Evolutionary conservation across 2,113 vertebrate genomes (phyloP).

Genomic region (Nasalis larvatus): DNA sequence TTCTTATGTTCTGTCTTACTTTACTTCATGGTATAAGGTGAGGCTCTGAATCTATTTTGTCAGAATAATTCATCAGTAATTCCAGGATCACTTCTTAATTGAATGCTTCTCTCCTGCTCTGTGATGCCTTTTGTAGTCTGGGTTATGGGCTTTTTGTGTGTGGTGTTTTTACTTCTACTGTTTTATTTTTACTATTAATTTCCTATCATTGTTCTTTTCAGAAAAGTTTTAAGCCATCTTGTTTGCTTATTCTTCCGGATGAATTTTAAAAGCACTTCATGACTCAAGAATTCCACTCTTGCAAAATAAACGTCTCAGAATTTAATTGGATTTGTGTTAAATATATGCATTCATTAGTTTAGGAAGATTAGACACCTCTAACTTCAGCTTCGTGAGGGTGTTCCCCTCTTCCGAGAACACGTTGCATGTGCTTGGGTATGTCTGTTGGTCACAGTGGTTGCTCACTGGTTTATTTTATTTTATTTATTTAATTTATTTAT

Average conservation of each 20-base stretch:
- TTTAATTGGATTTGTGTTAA: neutral
- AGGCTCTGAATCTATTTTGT: neutral
- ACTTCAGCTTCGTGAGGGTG: accelerated
- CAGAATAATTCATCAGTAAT: neutral
- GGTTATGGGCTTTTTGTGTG: neutral
- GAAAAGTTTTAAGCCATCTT: neutral
- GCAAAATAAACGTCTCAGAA: neutral
- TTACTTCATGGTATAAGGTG: neutral
- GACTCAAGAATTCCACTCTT: neutral
- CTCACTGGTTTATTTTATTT: accelerated
- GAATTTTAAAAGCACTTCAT: neutral
- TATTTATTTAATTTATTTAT: neutral
- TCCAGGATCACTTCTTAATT: accelerated
- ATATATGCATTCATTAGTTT: neutral
- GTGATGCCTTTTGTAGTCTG: too few species aligned
- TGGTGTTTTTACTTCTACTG: neutral
- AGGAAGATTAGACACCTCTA: accelerated
- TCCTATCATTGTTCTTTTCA: neutral
- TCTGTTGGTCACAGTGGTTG: neutral
- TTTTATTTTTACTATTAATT: neutral
- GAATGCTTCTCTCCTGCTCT: neutral
- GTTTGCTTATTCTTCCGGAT: neutral
- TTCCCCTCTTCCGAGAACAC: neutral
- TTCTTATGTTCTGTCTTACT: neutral
- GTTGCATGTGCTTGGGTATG: accelerated